A percentile compares a stretch with the other conserved stretches of the same genome.
Conservation (phyloP, 2,113 vertebrate genomes). For the Silurus asotus region DNA sequence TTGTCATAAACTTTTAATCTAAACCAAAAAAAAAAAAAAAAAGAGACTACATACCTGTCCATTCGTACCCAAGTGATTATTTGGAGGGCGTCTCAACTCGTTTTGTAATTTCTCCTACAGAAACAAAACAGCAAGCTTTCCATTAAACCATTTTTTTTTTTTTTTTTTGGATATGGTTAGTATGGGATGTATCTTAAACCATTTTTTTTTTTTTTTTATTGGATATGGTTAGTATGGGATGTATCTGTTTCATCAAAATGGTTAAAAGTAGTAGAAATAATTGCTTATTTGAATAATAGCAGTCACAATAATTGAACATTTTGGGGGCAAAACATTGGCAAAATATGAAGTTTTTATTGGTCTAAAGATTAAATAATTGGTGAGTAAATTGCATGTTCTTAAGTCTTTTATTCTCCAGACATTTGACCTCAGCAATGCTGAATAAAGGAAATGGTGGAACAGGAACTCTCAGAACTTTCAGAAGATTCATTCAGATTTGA, state of each 20-base stretch:
- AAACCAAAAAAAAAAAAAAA: too few species aligned
- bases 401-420: too few species aligned
- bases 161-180: neutral
- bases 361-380: too few species aligned
- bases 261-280: neutral
- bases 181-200: neutral
- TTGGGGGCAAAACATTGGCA: too few species aligned
- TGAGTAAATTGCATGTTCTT: too few species aligned
- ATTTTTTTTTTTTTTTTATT: neutral
- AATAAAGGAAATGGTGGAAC: too few species aligned
- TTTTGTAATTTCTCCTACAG: neutral
- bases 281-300: neutral
- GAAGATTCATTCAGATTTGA: too few species aligned
- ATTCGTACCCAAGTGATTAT: neutral
- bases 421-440: too few species aligned
- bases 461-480: too few species aligned
- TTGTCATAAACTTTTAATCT: neutral
- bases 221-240: too few species aligned
- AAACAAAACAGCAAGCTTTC: neutral
- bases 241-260: neutral
- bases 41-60: neutral
- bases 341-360: too few species aligned
- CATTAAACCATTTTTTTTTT: neutral
- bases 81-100: fast-evolving
- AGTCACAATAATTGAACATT: neutral